Evolutionary conservation across 2,888 invertebrate species (phyloP).

Genomic region (Hyles lineata): DNA sequence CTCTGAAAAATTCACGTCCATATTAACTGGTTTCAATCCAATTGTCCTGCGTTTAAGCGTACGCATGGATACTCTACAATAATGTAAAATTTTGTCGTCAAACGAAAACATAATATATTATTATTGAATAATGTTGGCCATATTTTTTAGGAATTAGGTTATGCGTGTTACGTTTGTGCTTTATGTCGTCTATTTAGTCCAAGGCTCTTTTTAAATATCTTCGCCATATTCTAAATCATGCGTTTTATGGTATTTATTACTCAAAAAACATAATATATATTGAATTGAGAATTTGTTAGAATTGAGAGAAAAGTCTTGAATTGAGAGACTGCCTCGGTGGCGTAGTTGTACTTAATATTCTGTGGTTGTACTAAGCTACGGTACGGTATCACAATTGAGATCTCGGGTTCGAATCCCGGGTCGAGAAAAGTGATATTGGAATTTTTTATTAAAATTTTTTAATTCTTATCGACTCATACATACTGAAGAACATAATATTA

Average conservation of each 20-base stretch:
- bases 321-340: no score
- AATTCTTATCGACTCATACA: no score
- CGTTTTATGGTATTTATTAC: not conserved
- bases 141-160: slow-evolving; percentile 14
- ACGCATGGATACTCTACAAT: not conserved
- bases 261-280: no score
- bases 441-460: no score
- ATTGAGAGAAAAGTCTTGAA: no score
- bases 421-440: no score
- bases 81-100: slow-evolving; percentile 11
- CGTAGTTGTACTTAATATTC: no score
- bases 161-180: not conserved
- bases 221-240: not conserved
- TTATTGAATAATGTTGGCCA: slow-evolving; percentile 4
- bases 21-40: not conserved
- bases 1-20: not conserved
- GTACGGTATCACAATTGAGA: no score
- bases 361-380: no score
- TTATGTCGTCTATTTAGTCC: not conserved
- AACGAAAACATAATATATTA: slow-evolving; percentile 4
- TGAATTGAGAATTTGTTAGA: no score
- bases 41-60: not conserved
- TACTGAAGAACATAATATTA: no score
- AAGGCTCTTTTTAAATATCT: not conserved
- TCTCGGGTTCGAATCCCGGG: no score